Evolutionary conservation across 2,113 vertebrate genomes (phyloP).

Genomic region (Synchiropus splendidus): DNA sequence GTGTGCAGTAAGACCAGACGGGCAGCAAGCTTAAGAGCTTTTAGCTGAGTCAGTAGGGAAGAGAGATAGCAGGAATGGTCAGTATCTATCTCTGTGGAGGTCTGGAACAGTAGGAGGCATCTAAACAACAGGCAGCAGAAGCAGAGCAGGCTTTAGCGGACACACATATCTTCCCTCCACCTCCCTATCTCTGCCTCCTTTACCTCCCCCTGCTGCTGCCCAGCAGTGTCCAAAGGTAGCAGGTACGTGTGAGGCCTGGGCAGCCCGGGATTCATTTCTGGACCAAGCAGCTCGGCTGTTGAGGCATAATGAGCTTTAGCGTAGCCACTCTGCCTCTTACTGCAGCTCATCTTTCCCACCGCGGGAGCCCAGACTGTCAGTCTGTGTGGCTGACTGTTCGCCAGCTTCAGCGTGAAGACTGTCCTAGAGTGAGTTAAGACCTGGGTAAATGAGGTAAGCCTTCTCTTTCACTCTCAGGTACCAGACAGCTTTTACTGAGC

Average conservation of each 20-base stretch:
- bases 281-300: conserved; percentile 36
- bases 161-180: conserved; percentile 27
- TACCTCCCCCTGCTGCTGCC: conserved; percentile 34
- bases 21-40: conserved; percentile 30
- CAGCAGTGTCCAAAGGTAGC: conserved; percentile 38
- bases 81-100: conserved; percentile 30
- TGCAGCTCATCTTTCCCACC: conserved; percentile 51
- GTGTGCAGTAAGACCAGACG: too few relatives aligned
- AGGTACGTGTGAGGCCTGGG: conserved; percentile 24
- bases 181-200: conserved; percentile 12
- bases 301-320: conserved; percentile 57
- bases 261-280: conserved; percentile 47
- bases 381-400: conserved; percentile 42
- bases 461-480: conserved; percentile 30
- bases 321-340: conserved; percentile 45
- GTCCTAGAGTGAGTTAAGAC: conserved; percentile 42
- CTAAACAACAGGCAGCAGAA: conserved; percentile 53
- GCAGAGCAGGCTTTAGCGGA: conserved; percentile 27
- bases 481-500: conserved; percentile 20
- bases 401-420: conserved; percentile 27
- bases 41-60: conserved; percentile 46
- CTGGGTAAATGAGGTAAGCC: conserved; percentile 46
- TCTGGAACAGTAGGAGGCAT: conserved; percentile 54
- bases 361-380: conserved; percentile 37
- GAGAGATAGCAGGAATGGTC: conserved; percentile 22